Evolutionary conservation across 2,113 vertebrate species (phyloP).

Genomic region (Apodemus speciosus): DNA sequence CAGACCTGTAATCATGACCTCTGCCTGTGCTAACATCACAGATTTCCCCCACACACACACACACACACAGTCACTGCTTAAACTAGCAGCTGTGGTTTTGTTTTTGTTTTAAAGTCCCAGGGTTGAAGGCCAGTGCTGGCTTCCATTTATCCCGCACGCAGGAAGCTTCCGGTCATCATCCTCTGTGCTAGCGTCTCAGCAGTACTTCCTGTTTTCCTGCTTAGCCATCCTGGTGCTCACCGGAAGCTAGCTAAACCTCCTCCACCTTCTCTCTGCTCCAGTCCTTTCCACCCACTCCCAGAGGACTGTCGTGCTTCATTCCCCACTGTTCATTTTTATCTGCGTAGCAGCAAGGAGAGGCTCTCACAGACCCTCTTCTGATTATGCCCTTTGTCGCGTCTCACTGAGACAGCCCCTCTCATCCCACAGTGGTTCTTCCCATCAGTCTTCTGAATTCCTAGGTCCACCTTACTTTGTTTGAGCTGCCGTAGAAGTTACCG

Average conservation of each 20-base stretch:
- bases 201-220: background rate
- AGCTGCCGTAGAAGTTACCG: background rate
- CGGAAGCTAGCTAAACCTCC: background rate
- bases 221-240: background rate
- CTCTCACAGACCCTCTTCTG: background rate
- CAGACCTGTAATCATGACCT: background rate
- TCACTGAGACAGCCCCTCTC: background rate
- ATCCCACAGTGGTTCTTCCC: background rate
- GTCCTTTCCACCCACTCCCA: background rate
- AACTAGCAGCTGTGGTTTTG: background rate
- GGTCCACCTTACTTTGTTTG: background rate
- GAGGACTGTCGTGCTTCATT: background rate
- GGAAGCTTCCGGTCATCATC: fast-evolving
- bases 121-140: background rate
- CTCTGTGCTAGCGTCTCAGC: background rate
- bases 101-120: background rate
- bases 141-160: background rate
- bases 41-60: background rate
- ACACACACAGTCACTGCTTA: background rate
- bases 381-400: background rate
- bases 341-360: background rate
- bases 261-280: background rate
- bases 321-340: background rate
- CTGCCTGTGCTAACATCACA: background rate
- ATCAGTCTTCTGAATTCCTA: background rate